Percentiles rank a stretch among this genome's conserved stretches.
Evolutionary conservation across 2,113 vertebrate genomes (phyloP).

Genomic region (Oryzias melastigma): DNA sequence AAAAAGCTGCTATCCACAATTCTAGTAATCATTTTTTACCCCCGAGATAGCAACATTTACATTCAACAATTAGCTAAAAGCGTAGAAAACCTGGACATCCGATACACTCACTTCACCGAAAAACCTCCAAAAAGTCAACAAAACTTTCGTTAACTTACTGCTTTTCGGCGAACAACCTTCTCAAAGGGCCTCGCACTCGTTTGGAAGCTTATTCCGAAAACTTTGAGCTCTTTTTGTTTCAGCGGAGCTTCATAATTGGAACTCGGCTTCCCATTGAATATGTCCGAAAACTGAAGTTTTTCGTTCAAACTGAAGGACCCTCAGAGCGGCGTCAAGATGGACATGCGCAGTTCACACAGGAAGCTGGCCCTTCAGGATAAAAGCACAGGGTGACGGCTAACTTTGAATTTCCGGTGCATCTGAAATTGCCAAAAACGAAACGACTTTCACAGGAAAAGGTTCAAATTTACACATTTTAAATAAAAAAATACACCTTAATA

Average conservation of each 20-base stretch:
- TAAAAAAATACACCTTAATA: too few species aligned
- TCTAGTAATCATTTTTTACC: too few species aligned
- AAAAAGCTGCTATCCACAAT: too few species aligned
- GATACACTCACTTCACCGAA: background rate
- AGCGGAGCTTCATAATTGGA: constrained; percentile 37
- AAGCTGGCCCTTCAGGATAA: constrained; percentile 28
- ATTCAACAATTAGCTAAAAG: too few species aligned
- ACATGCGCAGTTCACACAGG: rapidly evolving
- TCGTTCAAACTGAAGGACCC: background rate
- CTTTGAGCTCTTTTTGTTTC: background rate
- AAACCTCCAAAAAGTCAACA: background rate
- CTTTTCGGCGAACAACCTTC: constrained; percentile 21
- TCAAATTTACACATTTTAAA: too few species aligned
- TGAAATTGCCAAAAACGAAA: background rate
- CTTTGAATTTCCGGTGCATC: background rate
- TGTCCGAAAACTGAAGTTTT: constrained; percentile 25
- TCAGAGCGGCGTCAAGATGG: constrained; percentile 11
- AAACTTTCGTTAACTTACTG: constrained; percentile 42
- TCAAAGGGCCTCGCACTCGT: background rate
- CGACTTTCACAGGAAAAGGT: too few species aligned
- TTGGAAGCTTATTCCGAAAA: background rate
- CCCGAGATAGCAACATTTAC: too few species aligned
- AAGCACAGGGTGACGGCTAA: background rate
- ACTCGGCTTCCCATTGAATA: constrained; percentile 36
- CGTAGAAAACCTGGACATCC: too few species aligned